Evolutionary conservation across 2,888 invertebrate species (phyloP).

Genomic region (Xestia rhomboidea): DNA sequence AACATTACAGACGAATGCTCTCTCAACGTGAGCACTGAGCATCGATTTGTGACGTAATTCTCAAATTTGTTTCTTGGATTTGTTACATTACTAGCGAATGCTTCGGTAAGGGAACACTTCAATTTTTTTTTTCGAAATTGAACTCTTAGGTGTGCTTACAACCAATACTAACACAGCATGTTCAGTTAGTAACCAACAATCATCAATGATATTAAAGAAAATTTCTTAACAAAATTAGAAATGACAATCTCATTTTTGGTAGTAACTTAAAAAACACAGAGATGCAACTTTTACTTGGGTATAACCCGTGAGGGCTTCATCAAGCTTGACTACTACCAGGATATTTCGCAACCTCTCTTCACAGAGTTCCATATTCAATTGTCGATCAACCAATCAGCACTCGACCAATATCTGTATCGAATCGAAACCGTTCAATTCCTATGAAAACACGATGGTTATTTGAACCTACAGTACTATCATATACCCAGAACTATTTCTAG

Average conservation of each 20-base stretch:
- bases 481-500: background rate
- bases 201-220: background rate
- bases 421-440: constrained; percentile 21
- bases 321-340: background rate
- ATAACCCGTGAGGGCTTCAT: too few species aligned
- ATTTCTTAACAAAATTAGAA: background rate
- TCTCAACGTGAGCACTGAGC: too few species aligned
- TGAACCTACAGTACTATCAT: background rate
- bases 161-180: background rate
- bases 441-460: constrained; percentile 6
- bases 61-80: too few species aligned
- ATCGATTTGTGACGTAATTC: too few species aligned
- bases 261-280: background rate
- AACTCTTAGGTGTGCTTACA: background rate
- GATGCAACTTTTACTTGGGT: background rate
- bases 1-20: too few species aligned
- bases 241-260: background rate
- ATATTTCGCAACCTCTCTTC: background rate
- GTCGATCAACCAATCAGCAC: constrained; percentile 7
- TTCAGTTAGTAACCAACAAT: background rate
- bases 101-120: too few species aligned
- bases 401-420: constrained; percentile 19
- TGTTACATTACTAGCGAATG: too few species aligned
- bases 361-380: constrained; percentile 4
- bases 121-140: too few species aligned